Conservation (phyloP, 2,888 invertebrate genomes). For the Yponomeuta sedellus region DNA sequence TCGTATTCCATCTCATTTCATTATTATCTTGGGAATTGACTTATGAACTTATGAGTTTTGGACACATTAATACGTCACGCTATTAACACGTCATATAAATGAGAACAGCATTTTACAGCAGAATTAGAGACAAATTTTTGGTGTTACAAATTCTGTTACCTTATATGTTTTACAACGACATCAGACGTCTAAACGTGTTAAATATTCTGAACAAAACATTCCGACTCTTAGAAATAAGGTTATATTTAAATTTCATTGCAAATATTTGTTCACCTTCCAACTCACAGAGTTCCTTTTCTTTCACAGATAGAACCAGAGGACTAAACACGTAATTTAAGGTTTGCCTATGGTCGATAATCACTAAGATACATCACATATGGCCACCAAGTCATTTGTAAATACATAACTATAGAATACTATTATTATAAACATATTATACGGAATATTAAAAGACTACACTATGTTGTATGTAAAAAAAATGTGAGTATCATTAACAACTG, state of each 20-base stretch:
- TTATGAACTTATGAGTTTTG: no score
- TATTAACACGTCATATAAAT: no score
- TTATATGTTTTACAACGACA: no score
- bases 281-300: background rate
- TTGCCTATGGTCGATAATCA: background rate
- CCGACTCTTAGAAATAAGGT: no score
- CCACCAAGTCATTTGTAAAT: slow-evolving; percentile 9
- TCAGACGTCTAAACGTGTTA: no score
- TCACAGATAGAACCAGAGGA: background rate
- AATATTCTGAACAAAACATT: no score
- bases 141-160: no score
- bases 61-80: no score
- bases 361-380: background rate
- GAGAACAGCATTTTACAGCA: no score
- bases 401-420: background rate
- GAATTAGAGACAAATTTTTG: no score
- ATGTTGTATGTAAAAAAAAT: background rate
- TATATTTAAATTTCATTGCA: no score
- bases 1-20: background rate
- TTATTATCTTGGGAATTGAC: no score
- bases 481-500: background rate
- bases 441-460: background rate
- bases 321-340: background rate
- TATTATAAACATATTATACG: background rate
- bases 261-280: background rate